phyloP scores from a whole-genome alignment of 2,888 invertebrate species.

The Unio delphinus region DNA sequence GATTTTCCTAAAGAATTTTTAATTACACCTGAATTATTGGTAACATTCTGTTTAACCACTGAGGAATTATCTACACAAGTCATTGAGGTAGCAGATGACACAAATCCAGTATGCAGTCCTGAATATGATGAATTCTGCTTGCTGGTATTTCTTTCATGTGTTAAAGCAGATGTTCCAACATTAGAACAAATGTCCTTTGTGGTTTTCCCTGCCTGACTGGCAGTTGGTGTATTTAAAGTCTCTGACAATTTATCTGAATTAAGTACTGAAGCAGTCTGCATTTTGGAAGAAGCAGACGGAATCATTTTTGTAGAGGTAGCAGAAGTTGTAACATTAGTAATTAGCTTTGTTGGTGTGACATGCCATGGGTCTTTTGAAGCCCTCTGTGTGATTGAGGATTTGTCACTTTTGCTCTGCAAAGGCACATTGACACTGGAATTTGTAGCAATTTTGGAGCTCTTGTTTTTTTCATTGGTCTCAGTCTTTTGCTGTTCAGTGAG shows the following conservation, averaged over 20 bases:
- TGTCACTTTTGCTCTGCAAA: conserved; percentile 1
- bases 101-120: neutral
- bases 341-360: too few relatives aligned
- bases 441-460: neutral
- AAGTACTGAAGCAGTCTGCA: neutral
- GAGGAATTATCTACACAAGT: conserved; percentile 4
- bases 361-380: neutral
- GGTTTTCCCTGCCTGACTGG: neutral
- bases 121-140: neutral
- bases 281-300: too few relatives aligned
- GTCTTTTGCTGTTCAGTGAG: too few relatives aligned
- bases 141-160: conserved; percentile 1
- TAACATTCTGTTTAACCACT: neutral
- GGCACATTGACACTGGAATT: conserved; percentile 1
- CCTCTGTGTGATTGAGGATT: neutral
- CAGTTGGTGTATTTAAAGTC: neutral
- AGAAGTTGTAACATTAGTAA: too few relatives aligned
- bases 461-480: neutral
- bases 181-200: too few relatives aligned
- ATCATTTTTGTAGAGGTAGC: too few relatives aligned
- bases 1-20: neutral
- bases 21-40: neutral
- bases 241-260: neutral
- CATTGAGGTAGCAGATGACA: neutral
- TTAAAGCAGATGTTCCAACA: conserved; percentile 5